These are phyloP conservation scores for Phalacrocorax pelagicus DNA, from an alignment of 2,113 vertebrate species.

Conservation along the genomic window DNA sequence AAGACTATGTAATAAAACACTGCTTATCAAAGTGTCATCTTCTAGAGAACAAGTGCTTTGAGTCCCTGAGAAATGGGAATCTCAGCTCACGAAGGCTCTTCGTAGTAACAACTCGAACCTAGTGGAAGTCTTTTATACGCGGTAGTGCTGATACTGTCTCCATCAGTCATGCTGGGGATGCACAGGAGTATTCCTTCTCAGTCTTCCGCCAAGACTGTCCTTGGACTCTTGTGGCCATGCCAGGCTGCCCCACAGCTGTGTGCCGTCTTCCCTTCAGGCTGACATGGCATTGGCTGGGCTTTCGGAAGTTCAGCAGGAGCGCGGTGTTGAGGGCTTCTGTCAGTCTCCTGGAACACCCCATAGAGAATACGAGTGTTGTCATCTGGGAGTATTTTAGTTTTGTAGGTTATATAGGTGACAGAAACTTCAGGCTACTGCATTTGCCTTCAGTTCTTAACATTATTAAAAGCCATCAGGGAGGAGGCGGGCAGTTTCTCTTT, in stretches of 20 bases:
- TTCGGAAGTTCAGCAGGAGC: neutral
- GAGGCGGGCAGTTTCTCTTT: neutral
- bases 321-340: neutral
- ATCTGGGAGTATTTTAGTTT: neutral
- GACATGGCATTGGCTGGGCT: fast-evolving
- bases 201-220: neutral
- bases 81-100: neutral
- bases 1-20: neutral
- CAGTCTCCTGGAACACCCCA: neutral
- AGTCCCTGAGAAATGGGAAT: neutral
- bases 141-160: neutral
- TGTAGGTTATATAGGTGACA: neutral
- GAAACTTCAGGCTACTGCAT: neutral
- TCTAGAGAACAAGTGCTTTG: neutral
- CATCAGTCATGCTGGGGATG: neutral
- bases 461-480: neutral
- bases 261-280: neutral
- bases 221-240: neutral
- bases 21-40: neutral
- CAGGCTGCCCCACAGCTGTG: neutral
- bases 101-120: neutral
- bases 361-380: neutral
- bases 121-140: neutral
- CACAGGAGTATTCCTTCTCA: neutral
- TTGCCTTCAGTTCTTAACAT: neutral